These are phyloP conservation scores for Muscicapa adusta DNA, from an alignment of 2,113 vertebrate genomes.

Conservation along the genomic window DNA sequence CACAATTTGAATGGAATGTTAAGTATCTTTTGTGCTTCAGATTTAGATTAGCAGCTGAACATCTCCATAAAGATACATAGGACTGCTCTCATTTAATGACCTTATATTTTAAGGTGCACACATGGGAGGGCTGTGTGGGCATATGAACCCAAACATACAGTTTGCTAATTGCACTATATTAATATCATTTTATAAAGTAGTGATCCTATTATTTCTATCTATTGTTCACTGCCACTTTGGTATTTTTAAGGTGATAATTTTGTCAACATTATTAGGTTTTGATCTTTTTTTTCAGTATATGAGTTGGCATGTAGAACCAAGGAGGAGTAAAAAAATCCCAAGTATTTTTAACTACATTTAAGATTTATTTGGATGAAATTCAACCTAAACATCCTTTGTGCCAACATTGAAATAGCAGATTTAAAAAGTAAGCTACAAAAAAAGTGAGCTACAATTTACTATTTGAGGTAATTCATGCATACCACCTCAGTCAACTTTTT, in stretches of 20 bases:
- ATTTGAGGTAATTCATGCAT: background rate
- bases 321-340: background rate
- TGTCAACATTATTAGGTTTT: background rate
- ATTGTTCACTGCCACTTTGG: fast-evolving
- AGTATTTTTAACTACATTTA: background rate
- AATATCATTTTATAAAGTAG: background rate
- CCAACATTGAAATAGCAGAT: background rate
- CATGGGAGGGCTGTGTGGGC: background rate
- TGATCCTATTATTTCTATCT: background rate
- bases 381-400: background rate
- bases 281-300: background rate
- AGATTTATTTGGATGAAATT: background rate
- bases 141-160: background rate
- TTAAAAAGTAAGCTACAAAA: background rate
- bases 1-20: background rate
- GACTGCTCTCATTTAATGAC: background rate
- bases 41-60: background rate
- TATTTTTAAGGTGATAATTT: background rate
- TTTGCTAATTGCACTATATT: background rate
- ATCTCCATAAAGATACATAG: background rate
- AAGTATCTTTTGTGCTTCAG: background rate
- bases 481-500: background rate
- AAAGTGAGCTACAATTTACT: background rate
- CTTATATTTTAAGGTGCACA: background rate
- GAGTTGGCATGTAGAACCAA: background rate